phyloP scores from a whole-genome alignment of 2,888 invertebrate species.

The Pogonocherus hispidulus region DNA sequence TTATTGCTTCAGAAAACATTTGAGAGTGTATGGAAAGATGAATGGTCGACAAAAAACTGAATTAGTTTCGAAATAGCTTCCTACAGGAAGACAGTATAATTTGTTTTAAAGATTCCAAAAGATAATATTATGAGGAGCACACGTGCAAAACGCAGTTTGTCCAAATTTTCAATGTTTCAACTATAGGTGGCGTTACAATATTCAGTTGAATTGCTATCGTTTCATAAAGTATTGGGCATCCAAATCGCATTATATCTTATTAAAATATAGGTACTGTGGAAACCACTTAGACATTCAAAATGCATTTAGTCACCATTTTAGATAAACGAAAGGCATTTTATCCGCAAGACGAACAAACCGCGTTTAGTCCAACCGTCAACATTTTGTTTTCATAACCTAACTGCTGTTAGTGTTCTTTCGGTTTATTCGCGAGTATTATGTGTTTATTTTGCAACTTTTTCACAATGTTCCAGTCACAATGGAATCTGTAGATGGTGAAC shows the following conservation, averaged over 20 bases:
- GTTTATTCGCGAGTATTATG: not conserved
- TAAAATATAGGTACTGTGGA: conserved; percentile 5
- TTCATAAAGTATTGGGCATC: not conserved
- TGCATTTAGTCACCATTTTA: conserved; percentile 7
- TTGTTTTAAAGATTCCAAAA: too few species aligned
- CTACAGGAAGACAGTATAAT: too few species aligned
- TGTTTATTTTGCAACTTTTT: conserved; percentile 8
- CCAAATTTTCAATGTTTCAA: conserved; percentile 5
- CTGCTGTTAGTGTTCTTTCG: not conserved
- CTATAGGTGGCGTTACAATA: conserved; percentile 3
- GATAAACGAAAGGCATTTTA: conserved; percentile 11
- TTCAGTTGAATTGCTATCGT: not conserved
- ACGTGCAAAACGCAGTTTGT: conserved; percentile 7
- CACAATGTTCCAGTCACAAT: conserved; percentile 5
- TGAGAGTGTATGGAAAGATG: too few species aligned
- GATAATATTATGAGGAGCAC: too few species aligned
- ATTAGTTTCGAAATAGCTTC: too few species aligned
- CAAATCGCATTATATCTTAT: conserved; percentile 3
- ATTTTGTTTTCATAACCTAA: too few species aligned
- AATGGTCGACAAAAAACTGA: too few species aligned
- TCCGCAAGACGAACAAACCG: conserved; percentile 1
- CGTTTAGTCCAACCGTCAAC: not conserved
- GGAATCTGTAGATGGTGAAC: conserved; percentile 22
- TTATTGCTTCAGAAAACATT: too few species aligned
- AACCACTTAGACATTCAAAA: conserved; percentile 13